phyloP scores from a whole-genome alignment of 2,113 vertebrate species.

The Bagarius yarrelli region DNA sequence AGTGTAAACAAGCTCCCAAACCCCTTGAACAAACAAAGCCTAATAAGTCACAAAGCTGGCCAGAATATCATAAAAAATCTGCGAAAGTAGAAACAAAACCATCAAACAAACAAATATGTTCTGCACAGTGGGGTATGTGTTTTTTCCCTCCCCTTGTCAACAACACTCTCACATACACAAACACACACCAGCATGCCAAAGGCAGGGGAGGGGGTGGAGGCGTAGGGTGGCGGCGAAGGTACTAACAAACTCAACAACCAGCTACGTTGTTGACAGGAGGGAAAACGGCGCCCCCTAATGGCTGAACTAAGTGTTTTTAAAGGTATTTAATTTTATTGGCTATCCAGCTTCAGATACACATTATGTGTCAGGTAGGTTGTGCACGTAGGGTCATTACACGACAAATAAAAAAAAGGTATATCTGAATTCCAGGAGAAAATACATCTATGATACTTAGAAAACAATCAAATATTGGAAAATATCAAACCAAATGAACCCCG shows the following conservation, averaged over 20 bases:
- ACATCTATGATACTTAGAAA: neutral
- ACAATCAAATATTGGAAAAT: neutral
- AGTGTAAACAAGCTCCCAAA: conserved; percentile 25
- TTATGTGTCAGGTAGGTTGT: neutral
- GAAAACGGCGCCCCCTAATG: conserved; percentile 50
- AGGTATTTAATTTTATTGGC: neutral
- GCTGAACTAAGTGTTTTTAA: neutral
- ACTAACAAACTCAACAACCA: conserved; percentile 28
- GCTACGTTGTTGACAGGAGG: neutral
- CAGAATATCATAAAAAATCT: conserved; percentile 32
- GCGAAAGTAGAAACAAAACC: conserved; percentile 47
- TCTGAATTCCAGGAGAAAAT: neutral
- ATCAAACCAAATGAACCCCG: neutral
- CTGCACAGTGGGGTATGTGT: conserved; percentile 33
- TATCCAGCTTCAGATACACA: neutral
- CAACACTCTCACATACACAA: conserved; percentile 30
- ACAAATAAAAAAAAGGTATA: no score
- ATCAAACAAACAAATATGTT: conserved; percentile 52
- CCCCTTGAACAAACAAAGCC: conserved; percentile 25
- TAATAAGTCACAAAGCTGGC: conserved; percentile 33
- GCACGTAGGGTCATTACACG: neutral
- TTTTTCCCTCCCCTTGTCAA: conserved; percentile 36
- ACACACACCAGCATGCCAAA: conserved; percentile 33
- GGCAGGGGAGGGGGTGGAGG: conserved; percentile 4
- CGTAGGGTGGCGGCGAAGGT: neutral